Percentiles rank a stretch among this genome's conserved stretches.
Evolutionary conservation across 2,888 invertebrate species (phyloP).

Genomic region (Machimus rusticus): DNA sequence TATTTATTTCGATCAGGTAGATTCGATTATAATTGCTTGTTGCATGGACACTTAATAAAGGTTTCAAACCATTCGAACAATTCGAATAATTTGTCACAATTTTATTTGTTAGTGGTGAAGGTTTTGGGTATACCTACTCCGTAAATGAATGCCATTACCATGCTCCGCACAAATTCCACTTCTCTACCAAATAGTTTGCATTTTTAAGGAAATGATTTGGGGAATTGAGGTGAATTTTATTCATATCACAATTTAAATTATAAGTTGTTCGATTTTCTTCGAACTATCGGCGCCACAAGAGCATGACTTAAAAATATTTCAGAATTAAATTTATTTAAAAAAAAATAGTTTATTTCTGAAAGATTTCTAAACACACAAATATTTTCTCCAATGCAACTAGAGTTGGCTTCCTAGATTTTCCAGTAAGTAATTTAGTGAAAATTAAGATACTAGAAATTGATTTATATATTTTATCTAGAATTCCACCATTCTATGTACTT

Average conservation of each 20-base stretch:
- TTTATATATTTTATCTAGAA: no score
- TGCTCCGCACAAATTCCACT: not conserved
- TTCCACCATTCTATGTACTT: no score
- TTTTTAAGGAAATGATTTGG: not conserved
- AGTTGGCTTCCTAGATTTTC: no score
- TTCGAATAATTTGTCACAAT: not conserved
- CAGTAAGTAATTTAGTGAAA: no score
- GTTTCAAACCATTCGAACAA: not conserved
- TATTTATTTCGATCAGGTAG: not conserved
- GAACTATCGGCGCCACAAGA: not conserved
- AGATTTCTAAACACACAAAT: no score
- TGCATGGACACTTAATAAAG: not conserved
- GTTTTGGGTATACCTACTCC: not conserved
- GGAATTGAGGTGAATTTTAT: not conserved
- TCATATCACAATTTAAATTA: not conserved
- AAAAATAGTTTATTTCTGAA: no score
- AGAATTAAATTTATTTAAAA: no score
- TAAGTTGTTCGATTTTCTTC: not conserved
- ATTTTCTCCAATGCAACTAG: no score
- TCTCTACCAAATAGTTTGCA: not conserved
- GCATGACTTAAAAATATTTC: no score
- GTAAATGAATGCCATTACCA: not conserved
- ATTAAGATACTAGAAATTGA: no score
- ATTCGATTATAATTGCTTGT: not conserved
- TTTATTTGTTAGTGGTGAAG: not conserved